phyloP scores from a whole-genome alignment of 2,797 vertebrate species.

The Fringilla coelebs region DNA sequence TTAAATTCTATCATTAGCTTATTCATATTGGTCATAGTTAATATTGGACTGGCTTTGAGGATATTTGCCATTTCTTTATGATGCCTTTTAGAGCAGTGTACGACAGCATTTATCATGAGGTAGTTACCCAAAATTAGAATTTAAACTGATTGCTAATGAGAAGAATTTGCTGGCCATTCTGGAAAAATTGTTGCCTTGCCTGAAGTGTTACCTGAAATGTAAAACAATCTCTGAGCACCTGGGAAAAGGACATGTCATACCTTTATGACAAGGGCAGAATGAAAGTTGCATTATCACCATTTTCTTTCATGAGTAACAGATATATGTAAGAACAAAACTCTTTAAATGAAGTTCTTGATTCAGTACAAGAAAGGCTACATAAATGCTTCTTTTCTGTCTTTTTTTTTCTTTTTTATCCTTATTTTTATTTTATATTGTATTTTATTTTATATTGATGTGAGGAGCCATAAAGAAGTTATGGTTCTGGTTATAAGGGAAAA shows the following conservation, averaged over 20 bases:
- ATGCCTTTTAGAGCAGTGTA: neutral
- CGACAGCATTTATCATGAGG: neutral
- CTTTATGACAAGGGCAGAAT: neutral
- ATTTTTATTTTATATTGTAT: neutral
- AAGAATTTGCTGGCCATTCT: neutral
- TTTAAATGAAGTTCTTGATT: neutral
- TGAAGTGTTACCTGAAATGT: neutral
- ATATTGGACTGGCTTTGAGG: neutral
- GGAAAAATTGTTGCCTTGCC: neutral
- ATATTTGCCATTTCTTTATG: neutral
- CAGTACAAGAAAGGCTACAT: neutral
- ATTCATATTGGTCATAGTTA: neutral
- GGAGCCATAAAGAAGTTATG: neutral
- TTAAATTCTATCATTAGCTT: neutral
- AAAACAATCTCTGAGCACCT: neutral
- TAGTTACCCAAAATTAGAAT: neutral
- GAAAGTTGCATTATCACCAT: neutral
- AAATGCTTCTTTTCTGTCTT: neutral
- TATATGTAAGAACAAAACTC: neutral
- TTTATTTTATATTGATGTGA: neutral
- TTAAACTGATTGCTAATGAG: neutral
- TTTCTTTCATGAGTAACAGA: neutral
- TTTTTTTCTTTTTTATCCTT: neutral
- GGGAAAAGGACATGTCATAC: neutral
- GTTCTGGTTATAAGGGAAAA: neutral